phyloP scores from a whole-genome alignment of 1,140 invertebrate genomes.

The Achroia grisella region DNA sequence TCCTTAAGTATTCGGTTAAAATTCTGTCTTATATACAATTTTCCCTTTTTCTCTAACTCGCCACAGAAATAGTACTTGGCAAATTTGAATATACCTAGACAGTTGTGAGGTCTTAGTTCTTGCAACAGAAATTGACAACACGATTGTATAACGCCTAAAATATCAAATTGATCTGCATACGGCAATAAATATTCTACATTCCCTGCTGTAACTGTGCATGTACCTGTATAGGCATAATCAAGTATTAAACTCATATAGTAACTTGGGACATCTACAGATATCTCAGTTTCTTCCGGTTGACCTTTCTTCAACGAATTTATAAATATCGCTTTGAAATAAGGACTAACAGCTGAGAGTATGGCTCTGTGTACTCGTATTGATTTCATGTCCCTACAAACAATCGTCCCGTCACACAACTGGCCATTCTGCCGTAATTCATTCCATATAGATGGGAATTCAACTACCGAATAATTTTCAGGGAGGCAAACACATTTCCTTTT shows the following conservation, averaged over 20 bases:
- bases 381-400: conserved; percentile 76
- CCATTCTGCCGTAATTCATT: conserved; percentile 76
- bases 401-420: conserved; percentile 76
- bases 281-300: conserved; percentile 68
- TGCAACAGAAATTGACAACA: conserved; percentile 76
- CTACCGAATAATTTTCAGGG: conserved; percentile 67
- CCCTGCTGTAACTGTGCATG: conserved; percentile 73
- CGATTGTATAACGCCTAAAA: conserved; percentile 76
- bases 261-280: conserved; percentile 68
- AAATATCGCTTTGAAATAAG: conserved; percentile 81
- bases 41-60: conserved; percentile 72
- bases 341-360: conserved; percentile 79
- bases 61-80: conserved; percentile 80
- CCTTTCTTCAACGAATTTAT: conserved; percentile 76
- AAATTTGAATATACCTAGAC: conserved; percentile 82
- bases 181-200: conserved; percentile 78
- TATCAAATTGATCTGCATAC: conserved; percentile 78
- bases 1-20: conserved; percentile 71
- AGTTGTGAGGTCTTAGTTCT: conserved; percentile 75
- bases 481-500: conserved; percentile 68
- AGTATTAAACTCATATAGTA: conserved; percentile 74
- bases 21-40: conserved; percentile 71
- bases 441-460: conserved; percentile 78
- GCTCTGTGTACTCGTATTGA: conserved; percentile 78
- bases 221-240: conserved; percentile 80